Evolutionary conservation across 1,140 invertebrate genomes (phyloP).

Genomic region (Solen grandis): DNA sequence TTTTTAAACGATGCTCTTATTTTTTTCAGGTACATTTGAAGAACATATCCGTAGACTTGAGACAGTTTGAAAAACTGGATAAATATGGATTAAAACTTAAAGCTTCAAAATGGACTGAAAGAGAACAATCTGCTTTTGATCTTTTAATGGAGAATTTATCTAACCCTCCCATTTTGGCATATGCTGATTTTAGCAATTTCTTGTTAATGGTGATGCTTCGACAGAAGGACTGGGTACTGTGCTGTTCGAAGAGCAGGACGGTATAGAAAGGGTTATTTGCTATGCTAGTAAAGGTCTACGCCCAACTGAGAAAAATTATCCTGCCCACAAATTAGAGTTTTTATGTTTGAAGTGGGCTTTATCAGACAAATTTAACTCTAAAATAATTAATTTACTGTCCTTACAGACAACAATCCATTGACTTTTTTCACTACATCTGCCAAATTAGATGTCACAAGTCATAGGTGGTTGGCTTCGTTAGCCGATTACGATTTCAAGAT

Average conservation of each 20-base stretch:
- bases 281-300: background rate
- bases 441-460: background rate
- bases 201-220: no score
- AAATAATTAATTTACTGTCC: background rate
- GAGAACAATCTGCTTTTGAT: background rate
- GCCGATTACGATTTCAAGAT: background rate
- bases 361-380: background rate
- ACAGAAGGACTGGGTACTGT: background rate
- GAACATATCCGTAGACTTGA: background rate
- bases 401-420: background rate
- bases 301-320: background rate
- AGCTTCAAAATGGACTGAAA: background rate
- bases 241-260: slow-evolving; percentile 1
- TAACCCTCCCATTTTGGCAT: background rate
- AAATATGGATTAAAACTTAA: slow-evolving; percentile 6
- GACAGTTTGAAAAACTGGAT: background rate
- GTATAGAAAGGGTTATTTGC: slow-evolving; percentile 1
- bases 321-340: no score
- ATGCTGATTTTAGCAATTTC: background rate
- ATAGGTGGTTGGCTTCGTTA: background rate
- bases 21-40: slow-evolving; percentile 1
- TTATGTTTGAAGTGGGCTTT: background rate
- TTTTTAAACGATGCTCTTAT: slow-evolving; percentile 1
- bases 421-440: background rate
- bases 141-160: background rate